Conservation (phyloP, 2,113 vertebrate species). For the Excalfactoria chinensis region DNA sequence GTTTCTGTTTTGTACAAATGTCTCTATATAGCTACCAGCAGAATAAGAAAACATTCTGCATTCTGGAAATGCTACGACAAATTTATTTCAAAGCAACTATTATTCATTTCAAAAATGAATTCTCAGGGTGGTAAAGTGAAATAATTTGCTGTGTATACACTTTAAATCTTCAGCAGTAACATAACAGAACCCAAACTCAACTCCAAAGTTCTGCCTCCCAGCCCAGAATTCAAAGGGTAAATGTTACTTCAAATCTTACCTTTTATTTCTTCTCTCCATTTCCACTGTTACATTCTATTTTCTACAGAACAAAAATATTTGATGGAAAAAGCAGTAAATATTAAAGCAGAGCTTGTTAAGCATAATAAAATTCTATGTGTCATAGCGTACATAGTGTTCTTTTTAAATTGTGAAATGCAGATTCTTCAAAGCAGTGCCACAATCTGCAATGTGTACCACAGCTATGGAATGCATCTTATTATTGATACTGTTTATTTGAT, state of each 20-base stretch:
- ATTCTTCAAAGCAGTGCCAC: background rate
- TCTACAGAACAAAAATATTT: background rate
- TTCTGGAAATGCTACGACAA: background rate
- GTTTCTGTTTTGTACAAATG: background rate
- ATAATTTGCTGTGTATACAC: rapidly evolving
- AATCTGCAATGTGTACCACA: background rate
- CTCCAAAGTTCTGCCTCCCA: background rate
- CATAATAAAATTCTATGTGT: background rate
- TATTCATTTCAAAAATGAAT: background rate
- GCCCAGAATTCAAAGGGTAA: background rate
- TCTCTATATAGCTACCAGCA: background rate
- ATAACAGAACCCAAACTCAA: background rate
- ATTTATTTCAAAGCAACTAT: background rate
- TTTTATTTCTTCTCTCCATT: background rate
- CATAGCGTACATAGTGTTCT: background rate
- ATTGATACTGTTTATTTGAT: background rate
- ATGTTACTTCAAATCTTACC: background rate
- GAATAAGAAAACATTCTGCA: background rate
- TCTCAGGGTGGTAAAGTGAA: background rate
- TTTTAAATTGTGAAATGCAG: background rate
- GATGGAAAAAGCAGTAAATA: background rate
- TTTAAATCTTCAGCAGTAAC: background rate
- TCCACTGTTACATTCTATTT: background rate
- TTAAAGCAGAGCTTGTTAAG: background rate
- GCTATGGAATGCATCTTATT: background rate